Evolutionary conservation across 2,888 invertebrate genomes (phyloP), one percentile per base, ranked within the genome.

Genomic region (Lithophane leautieri): DNA sequence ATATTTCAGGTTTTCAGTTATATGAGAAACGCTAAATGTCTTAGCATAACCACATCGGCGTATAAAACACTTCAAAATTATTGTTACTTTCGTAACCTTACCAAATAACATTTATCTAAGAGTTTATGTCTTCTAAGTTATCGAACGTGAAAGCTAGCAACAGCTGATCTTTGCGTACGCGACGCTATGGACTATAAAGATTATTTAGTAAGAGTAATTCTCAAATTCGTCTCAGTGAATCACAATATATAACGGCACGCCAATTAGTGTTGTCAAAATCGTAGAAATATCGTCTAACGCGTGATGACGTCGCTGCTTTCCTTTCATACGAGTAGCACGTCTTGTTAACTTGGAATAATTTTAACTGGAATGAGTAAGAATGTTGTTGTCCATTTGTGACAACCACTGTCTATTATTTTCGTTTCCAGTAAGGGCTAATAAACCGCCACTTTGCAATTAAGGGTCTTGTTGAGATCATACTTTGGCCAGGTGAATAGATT

Each of bases 201-300:
- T 71, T 73, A 73, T 79, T 83, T 65, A 84, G 84, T 77, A 81
- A 81, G 65, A 83, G 81, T 73, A 42, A 78, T 84, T 83, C 25
- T 66, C 42, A 70, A 71, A 84, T 83, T 83, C 69, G 84, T 78
- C 78, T 71, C 78, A 52, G 67, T 34, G 75, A 69, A 69, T 78
- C 85, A 74, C 76, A 70, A 70, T 61, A 62, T 81, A 83, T 58
- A 81, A 70, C 84, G 28, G 78, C 85, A 83, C 83, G 87, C 85
- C 86, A 86, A 82, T 86, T 84, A 83, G 76, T 66, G 75, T 67
- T 82, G 85, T 86, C 87, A 83, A 83, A 85, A 87, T 78, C 73
- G 79, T 78, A 81, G 79, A 86, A 79, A 82, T 83, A 86, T 86
- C 76, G 85, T 76, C 76, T 81, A 62, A 67, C 61, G 76, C 70